Percentiles rank a stretch among this genome's conserved stretches.
Conservation (phyloP, 2,797 vertebrate species). For the Chaetophractus vellerosus region DNA sequence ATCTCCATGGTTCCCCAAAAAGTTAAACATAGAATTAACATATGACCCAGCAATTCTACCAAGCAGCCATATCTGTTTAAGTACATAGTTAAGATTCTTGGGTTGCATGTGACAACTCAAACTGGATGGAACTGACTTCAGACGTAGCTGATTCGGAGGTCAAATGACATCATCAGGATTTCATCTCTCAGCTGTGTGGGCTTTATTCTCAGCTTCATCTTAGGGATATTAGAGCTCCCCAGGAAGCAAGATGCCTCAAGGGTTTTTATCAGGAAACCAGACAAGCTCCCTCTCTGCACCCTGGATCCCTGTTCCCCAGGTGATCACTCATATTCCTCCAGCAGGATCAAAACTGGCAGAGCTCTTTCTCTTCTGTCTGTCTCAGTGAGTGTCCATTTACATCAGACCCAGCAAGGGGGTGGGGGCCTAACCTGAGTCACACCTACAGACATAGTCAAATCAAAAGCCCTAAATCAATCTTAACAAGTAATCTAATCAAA, state of each 20-base stretch:
- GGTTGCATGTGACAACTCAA: neutral
- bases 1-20: no score
- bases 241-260: neutral
- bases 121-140: neutral
- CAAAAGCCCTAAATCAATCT: no score
- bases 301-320: fast-evolving
- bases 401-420: no score
- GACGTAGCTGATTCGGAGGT: neutral
- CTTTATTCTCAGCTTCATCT: slow-evolving; percentile 16
- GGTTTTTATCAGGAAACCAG: neutral
- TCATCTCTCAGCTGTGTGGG: neutral
- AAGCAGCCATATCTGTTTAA: neutral
- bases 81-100: neutral
- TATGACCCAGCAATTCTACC: no score
- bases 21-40: no score
- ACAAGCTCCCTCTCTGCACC: neutral
- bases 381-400: no score
- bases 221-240: neutral
- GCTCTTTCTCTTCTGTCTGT: no score
- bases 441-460: no score
- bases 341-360: no score
- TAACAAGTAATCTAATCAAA: no score
- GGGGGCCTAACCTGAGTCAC: no score
- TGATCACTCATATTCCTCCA: neutral
- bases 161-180: neutral